Evolutionary conservation across 2,113 vertebrate genomes (phyloP).

Genomic region (Chlorodrepanis virens): DNA sequence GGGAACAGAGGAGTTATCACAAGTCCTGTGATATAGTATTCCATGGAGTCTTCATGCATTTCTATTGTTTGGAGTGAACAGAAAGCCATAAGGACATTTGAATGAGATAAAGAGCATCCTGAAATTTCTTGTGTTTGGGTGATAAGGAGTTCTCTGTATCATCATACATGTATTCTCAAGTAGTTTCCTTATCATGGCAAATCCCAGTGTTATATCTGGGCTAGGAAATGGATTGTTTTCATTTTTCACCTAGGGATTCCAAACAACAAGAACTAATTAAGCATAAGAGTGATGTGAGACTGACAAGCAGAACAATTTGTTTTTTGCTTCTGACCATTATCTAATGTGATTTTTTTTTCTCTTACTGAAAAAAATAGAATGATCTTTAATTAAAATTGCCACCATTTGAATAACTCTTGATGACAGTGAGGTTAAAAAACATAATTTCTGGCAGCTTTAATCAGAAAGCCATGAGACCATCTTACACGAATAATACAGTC

Average conservation of each 20-base stretch:
- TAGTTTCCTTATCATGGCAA: neutral
- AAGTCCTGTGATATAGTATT: neutral
- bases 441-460: neutral
- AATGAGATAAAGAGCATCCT: neutral
- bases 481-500: neutral
- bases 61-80: neutral
- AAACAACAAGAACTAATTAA: constrained; percentile 31
- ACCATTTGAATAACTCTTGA: neutral
- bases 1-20: neutral
- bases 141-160: neutral
- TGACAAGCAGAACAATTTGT: neutral
- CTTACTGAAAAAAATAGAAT: neutral
- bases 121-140: neutral
- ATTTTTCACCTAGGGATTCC: neutral
- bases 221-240: neutral
- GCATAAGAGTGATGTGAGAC: neutral
- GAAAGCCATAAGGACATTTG: neutral
- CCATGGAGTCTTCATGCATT: neutral
- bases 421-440: neutral
- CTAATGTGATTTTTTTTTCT: neutral
- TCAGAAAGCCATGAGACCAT: neutral
- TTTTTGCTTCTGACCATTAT: neutral
- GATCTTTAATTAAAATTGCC: constrained; percentile 7
- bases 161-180: neutral
- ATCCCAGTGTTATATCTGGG: neutral